phyloP scores from a whole-genome alignment of 1,140 invertebrate genomes.

The Chironomus striatipennis region DNA sequence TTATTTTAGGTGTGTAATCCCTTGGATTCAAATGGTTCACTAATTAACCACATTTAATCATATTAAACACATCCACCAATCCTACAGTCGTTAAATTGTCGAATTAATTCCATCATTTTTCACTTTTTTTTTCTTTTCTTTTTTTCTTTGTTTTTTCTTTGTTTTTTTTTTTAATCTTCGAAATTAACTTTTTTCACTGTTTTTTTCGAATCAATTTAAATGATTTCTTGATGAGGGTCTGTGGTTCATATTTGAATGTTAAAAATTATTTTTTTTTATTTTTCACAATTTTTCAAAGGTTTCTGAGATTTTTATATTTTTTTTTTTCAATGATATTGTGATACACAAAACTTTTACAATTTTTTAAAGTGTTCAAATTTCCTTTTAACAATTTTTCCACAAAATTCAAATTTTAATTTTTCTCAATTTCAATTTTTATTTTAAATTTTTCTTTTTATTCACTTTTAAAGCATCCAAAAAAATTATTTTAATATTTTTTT shows the following conservation, averaged over 20 bases:
- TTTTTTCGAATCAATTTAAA: background rate
- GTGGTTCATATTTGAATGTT: too few relatives aligned
- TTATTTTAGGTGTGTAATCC: background rate
- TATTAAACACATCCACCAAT: conserved; percentile 1
- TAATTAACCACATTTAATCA: conserved; percentile 8
- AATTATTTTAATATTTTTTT: background rate
- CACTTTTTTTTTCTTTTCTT: background rate
- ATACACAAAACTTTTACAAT: too few relatives aligned
- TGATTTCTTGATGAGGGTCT: too few relatives aligned
- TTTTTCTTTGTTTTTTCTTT: background rate
- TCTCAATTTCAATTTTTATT: too few relatives aligned
- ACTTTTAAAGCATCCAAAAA: background rate
- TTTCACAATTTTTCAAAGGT: too few relatives aligned
- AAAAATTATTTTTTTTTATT: too few relatives aligned
- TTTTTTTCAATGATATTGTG: too few relatives aligned
- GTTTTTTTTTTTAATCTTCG: background rate
- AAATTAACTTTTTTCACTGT: background rate
- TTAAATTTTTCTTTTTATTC: background rate
- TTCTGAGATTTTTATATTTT: too few relatives aligned
- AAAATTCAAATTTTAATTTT: background rate
- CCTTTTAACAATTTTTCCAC: too few relatives aligned
- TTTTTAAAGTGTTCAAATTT: too few relatives aligned
- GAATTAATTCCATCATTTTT: conserved; percentile 10
- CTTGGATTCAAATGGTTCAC: background rate
- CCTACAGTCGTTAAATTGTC: conserved; percentile 7